phyloP scores from a whole-genome alignment of 2,113 vertebrate species.

The Dicentrarchus labrax region DNA sequence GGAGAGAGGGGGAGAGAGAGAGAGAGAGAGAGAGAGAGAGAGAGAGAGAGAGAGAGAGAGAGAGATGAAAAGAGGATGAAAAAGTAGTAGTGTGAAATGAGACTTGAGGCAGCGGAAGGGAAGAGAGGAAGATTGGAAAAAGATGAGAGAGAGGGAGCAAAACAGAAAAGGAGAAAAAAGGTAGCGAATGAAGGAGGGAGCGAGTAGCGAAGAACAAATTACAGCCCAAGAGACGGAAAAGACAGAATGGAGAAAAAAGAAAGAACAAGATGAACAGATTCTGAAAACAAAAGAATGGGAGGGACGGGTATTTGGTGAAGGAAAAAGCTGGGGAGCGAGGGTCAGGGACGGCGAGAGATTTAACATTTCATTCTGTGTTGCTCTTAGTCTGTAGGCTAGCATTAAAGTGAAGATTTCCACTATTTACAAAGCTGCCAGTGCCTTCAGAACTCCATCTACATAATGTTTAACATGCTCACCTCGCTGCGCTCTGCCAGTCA shows the following conservation, averaged over 20 bases:
- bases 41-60: constrained; percentile 12
- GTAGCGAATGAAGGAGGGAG: not conserved
- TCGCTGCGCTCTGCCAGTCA: constrained; percentile 61
- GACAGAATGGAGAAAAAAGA: constrained; percentile 1
- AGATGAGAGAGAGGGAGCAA: constrained; percentile 42
- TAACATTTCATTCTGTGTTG: constrained; percentile 61
- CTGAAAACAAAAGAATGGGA: constrained; percentile 54
- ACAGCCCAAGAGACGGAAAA: not conserved
- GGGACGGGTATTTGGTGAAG: constrained; percentile 30
- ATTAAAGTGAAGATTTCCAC: constrained; percentile 68
- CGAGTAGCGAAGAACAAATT: constrained; percentile 31
- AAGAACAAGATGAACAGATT: constrained; percentile 61
- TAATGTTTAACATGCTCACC: constrained; percentile 75
- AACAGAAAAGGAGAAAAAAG: constrained; percentile 21
- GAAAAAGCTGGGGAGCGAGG: constrained; percentile 21
- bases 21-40: not conserved
- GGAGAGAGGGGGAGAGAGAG: not conserved
- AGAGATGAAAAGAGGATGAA: constrained; percentile 58
- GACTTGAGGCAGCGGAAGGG: constrained; percentile 2
- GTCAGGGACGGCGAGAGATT: constrained; percentile 53
- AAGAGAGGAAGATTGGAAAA: too few relatives aligned
- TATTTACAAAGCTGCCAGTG: constrained; percentile 73
- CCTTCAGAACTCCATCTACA: constrained; percentile 71
- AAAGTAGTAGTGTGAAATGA: constrained; percentile 67
- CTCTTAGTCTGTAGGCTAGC: constrained; percentile 58